Evolutionary conservation across 2,113 vertebrate species (phyloP).

Genomic region (Physeter macrocephalus): DNA sequence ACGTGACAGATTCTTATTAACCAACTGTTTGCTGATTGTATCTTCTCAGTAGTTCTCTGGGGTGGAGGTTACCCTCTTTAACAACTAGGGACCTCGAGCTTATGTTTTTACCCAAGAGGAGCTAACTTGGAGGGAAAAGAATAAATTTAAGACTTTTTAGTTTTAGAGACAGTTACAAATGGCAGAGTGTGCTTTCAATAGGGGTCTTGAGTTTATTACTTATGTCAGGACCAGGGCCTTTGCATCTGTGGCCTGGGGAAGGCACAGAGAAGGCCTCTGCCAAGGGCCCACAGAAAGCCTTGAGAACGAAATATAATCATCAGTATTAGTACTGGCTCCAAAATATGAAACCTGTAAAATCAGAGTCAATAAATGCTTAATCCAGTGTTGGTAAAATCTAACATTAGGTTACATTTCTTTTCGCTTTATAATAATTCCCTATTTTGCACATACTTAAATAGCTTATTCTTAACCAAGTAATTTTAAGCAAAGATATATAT

Average conservation of each 20-base stretch:
- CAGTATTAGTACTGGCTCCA: neutral
- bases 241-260: neutral
- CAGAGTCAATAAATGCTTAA: neutral
- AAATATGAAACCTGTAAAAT: neutral
- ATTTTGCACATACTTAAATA: neutral
- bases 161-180: neutral
- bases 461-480: constrained; percentile 1
- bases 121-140: neutral
- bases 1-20: neutral
- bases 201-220: neutral
- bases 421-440: neutral
- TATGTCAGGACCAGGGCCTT: neutral
- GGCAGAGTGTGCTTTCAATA: neutral
- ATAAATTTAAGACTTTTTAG: neutral
- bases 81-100: neutral
- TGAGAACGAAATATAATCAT: neutral
- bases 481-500: neutral
- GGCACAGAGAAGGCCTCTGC: neutral
- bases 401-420: neutral
- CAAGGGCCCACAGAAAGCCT: neutral
- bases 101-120: neutral
- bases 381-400: neutral
- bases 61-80: neutral
- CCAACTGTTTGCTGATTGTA: neutral
- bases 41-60: neutral